phyloP scores from a whole-genome alignment of 2,797 vertebrate genomes.

The Enteromius unitaeniatus region DNA sequence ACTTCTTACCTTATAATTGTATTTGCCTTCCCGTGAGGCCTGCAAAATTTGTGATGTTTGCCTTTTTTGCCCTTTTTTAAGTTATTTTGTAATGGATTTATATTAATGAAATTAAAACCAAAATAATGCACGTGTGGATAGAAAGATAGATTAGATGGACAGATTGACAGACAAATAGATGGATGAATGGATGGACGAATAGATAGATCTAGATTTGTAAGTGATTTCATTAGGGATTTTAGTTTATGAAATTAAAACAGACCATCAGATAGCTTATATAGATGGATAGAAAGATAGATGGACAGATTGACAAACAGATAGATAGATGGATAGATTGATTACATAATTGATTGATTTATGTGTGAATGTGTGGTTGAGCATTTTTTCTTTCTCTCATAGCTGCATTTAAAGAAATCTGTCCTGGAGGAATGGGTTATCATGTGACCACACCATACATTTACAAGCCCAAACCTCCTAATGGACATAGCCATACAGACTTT shows the following conservation, averaged over 20 bases:
- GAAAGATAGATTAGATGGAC: not conserved
- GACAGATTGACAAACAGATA: not conserved
- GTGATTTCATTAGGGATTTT: too few relatives aligned
- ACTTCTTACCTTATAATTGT: not conserved
- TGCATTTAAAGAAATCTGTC: slow-evolving; percentile 98
- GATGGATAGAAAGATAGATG: too few relatives aligned
- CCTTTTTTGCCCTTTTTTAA: not conserved
- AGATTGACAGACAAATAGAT: not conserved
- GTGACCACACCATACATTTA: slow-evolving; percentile 84
- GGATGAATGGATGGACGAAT: not conserved
- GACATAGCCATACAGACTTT: slow-evolving; percentile 76
- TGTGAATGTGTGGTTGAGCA: not conserved
- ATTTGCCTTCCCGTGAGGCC: not conserved
- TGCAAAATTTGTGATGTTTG: not conserved
- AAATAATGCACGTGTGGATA: too few relatives aligned
- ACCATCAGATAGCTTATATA: not conserved
- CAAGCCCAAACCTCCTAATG: slow-evolving; percentile 69
- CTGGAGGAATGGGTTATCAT: slow-evolving; percentile 98
- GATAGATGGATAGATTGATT: not conserved
- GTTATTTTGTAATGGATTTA: not conserved
- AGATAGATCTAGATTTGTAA: too few relatives aligned
- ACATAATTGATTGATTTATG: too few relatives aligned
- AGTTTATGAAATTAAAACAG: too few relatives aligned
- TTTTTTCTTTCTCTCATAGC: slow-evolving; percentile 73
- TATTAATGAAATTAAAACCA: not conserved